Evolutionary conservation across 2,888 invertebrate species (phyloP).

Genomic region (Dolomedes plantarius): DNA sequence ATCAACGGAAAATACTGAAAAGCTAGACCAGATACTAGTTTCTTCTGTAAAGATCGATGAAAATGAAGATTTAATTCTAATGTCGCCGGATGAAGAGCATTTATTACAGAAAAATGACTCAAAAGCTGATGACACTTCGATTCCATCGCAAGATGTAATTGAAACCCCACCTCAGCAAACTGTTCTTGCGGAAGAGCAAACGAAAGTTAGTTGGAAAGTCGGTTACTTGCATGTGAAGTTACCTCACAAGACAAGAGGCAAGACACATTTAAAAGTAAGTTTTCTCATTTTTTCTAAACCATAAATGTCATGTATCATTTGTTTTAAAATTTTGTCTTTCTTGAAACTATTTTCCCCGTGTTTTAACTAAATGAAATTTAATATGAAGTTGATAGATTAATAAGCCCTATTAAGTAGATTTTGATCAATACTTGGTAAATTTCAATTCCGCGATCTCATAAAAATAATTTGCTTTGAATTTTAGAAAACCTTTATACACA

Average conservation of each 20-base stretch:
- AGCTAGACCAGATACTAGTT: background rate
- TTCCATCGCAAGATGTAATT: background rate
- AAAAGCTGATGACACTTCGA: too few relatives aligned
- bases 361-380: too few relatives aligned
- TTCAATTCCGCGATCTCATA: too few relatives aligned
- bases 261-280: conserved; percentile 49
- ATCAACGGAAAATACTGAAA: background rate
- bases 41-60: background rate
- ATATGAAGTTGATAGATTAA: too few relatives aligned
- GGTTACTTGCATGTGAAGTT: conserved; percentile 67
- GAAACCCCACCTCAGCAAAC: conserved; percentile 23
- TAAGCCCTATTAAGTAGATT: too few relatives aligned
- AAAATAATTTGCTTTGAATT: too few relatives aligned
- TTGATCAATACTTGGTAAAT: too few relatives aligned
- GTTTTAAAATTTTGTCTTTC: too few relatives aligned
- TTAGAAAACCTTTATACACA: too few relatives aligned
- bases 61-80: conserved; percentile 7
- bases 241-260: conserved; percentile 51
- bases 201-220: conserved; percentile 55
- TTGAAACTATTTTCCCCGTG: too few relatives aligned
- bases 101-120: background rate
- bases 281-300: too few relatives aligned
- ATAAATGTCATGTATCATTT: too few relatives aligned
- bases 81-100: conserved; percentile 15
- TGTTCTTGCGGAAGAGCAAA: conserved; percentile 15